Evolutionary conservation across 2,888 invertebrate species (phyloP).

Genomic region (Drosophila cyrtoloma): DNA sequence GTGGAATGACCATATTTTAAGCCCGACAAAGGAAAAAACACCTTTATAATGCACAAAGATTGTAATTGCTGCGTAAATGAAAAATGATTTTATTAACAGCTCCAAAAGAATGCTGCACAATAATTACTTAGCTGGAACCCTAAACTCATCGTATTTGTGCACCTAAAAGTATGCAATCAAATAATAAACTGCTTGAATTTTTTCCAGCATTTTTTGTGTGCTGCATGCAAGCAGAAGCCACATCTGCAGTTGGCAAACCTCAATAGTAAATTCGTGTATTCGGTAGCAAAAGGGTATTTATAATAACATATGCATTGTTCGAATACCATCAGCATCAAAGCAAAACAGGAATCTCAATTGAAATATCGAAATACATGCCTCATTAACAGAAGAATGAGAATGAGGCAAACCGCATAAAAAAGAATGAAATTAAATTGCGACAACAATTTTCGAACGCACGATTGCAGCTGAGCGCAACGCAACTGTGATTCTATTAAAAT

Average conservation of each 20-base stretch:
- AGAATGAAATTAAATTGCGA: conserved; percentile 16
- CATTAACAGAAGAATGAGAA: conserved; percentile 47
- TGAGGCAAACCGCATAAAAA: conserved; percentile 6
- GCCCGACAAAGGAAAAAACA: neutral
- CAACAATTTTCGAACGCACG: conserved; percentile 12
- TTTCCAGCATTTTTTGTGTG: neutral
- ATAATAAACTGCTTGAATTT: neutral
- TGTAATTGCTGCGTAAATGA: neutral
- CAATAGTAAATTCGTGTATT: neutral
- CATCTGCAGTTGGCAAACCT: neutral
- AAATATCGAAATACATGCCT: conserved; percentile 39
- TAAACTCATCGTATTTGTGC: neutral
- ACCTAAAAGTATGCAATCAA: neutral
- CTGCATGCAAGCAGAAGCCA: conserved; percentile 1
- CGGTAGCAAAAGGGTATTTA: conserved; percentile 15
- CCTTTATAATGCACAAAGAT: neutral
- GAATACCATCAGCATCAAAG: conserved; percentile 22
- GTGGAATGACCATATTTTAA: neutral
- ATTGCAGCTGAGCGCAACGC: conserved; percentile 46
- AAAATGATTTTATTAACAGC: neutral
- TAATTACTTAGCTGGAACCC: neutral
- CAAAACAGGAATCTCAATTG: conserved; percentile 26
- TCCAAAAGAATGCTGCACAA: neutral
- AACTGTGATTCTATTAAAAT: conserved; percentile 73
- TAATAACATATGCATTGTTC: conserved; percentile 16